Conservation (phyloP, 1,140 invertebrate species). For the Notospermus geniculatus region DNA sequence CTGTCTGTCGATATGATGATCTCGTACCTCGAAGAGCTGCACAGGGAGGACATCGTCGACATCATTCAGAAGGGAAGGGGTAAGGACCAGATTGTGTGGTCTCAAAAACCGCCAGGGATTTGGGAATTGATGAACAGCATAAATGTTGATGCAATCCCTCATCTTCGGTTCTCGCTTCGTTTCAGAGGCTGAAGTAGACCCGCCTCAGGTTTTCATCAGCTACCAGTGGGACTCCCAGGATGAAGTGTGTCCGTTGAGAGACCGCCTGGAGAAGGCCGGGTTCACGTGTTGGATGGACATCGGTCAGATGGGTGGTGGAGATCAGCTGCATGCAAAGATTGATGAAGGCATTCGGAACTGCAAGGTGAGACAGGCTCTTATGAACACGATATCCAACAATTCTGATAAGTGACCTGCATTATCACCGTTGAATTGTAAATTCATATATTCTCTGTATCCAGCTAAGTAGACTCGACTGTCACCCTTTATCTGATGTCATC, state of each 20-base stretch:
- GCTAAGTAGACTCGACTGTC: no score
- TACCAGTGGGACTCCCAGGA: constrained; percentile 58
- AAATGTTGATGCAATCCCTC: no score
- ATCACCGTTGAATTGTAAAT: no score
- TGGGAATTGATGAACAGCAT: no score
- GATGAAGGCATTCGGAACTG: constrained; percentile 54
- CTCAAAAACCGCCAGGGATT: no score
- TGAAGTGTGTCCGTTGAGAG: constrained; percentile 44
- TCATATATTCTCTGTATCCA: no score
- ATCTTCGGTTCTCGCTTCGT: no score
- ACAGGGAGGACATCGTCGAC: constrained; percentile 52
- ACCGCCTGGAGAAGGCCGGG: constrained; percentile 52
- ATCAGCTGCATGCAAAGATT: constrained; percentile 55
- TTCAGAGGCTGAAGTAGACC: constrained; percentile 45
- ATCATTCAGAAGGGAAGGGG: constrained; percentile 51
- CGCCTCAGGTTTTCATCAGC: constrained; percentile 57
- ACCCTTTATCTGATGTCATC: no score
- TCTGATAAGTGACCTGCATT: no score
- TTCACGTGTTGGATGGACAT: constrained; percentile 60
- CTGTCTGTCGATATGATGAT: constrained; percentile 57
- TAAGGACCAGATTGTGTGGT: constrained; percentile 14
- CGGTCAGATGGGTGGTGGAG: constrained; percentile 57
- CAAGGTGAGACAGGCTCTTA: constrained; percentile 34
- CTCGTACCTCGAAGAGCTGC: constrained; percentile 53
- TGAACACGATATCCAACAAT: background rate